Base-by-base conservation (phyloP, 2,797 vertebrate species). In the Poeciliopsis presidionis region DNA sequence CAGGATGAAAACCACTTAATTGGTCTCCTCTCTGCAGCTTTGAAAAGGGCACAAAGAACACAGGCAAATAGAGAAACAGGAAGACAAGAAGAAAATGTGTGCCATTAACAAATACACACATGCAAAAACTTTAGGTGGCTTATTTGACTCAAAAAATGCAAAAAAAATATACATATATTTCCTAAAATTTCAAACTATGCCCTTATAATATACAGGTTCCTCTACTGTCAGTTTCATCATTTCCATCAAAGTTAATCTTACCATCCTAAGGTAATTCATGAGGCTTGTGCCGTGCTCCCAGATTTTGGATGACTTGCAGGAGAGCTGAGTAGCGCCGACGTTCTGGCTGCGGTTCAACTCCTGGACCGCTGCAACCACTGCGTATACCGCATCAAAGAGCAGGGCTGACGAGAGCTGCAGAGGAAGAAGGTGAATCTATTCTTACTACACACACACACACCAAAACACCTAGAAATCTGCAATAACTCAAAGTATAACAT, bases 211-310 rank as follows among this genome's bases (percentile, higher is more conserved):
- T 63, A 18, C 3, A 55, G 45, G 63, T 69, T 65, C 8, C 51
- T 11, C 36, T 80, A 57, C 80, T 3, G 7, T 49, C 36, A 69
- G 72, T 71, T 30, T 76, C 61, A 53, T 0, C 33, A 67, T 36
- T n/a, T 79, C 82, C 80, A 81, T 78, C 73, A 71, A 76, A 82
- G 78, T 74, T 76, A 85, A 75, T 74, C 97, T 99, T 96, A 99
- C 98, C 98, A 99, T 99, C 94, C 98, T 96, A 91, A 99, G 96
- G 94, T 99, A 99, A 95, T 99, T 99, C 98, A 99, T 99, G 85
- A 99, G 96, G 93, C 98, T 99, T 90, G 98, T 99, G 81, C 98
- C 98, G 0, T 99, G 98, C 92, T 98, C 98, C 98, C 98, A 99
- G 93, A 99, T 99, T 94, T 99, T 99, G 41, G 98, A 97, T 0